A percentile compares a stretch with the other conserved stretches of the same genome.
Conservation (phyloP, 1,140 invertebrate genomes). For the Myzus persicae region DNA sequence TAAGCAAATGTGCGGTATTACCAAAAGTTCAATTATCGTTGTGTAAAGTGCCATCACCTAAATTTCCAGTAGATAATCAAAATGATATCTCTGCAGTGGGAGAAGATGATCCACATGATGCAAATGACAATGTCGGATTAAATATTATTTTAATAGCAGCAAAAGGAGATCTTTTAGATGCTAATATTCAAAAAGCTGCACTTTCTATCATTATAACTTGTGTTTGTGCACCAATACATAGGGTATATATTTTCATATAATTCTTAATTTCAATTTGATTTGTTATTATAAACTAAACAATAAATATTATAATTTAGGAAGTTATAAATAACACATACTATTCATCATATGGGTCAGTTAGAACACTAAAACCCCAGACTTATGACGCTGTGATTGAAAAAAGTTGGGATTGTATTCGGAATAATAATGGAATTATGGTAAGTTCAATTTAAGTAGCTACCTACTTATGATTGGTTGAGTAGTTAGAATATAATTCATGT, state of each 20-base stretch:
- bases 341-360: conserved; percentile 71
- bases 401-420: conserved; percentile 91
- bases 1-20: conserved; percentile 88
- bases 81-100: conserved; percentile 77
- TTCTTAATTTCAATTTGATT: background rate
- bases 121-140: conserved; percentile 72
- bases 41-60: conserved; percentile 65
- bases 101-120: conserved; percentile 69
- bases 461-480: background rate
- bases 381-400: conserved; percentile 86
- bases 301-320: conserved; percentile 65
- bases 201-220: conserved; percentile 89
- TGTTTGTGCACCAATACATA: conserved; percentile 87
- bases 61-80: background rate
- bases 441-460: conserved; percentile 60
- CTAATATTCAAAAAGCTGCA: conserved; percentile 91
- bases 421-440: conserved; percentile 97
- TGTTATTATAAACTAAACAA: background rate
- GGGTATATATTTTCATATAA: conserved; percentile 68
- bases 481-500: background rate
- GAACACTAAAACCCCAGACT: conserved; percentile 73
- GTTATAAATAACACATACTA: conserved; percentile 73
- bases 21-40: conserved; percentile 85
- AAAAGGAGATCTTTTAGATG: conserved; percentile 86
- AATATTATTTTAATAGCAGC: conserved; percentile 77